Evolutionary conservation across 53 echinoderm and acorn worm species (phyloP).

Genomic region (Temnopleurus reevesii): DNA sequence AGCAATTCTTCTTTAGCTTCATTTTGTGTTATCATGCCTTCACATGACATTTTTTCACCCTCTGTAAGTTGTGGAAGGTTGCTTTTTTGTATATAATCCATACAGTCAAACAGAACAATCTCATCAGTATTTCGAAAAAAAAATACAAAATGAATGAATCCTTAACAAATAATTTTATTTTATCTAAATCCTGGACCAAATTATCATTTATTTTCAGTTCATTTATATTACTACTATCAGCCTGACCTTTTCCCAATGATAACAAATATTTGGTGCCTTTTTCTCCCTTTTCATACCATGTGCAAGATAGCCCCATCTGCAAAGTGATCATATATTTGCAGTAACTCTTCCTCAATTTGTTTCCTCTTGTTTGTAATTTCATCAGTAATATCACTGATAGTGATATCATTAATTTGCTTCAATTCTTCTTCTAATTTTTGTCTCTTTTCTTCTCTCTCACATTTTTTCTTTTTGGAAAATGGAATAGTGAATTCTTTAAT

Average conservation of each 20-base stretch:
- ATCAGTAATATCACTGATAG: background rate
- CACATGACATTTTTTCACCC: background rate
- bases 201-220: no score
- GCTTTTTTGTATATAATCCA: background rate
- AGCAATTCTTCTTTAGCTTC: no score
- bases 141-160: no score
- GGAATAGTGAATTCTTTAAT: background rate
- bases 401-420: background rate
- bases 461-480: background rate
- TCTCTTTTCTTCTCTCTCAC: background rate
- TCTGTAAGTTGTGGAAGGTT: background rate
- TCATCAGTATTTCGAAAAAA: no score
- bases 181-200: no score
- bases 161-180: no score
- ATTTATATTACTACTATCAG: no score
- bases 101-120: no score
- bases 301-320: background rate
- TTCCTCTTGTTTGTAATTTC: background rate
- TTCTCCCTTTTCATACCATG: background rate
- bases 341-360: background rate
- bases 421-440: background rate
- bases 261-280: constrained; percentile 1
- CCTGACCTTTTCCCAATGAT: background rate
- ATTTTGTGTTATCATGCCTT: no score
- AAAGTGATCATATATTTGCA: background rate